These are phyloP conservation scores for Listronotus oregonensis DNA, from an alignment of 1,140 invertebrate species.

Conservation along the genomic window DNA sequence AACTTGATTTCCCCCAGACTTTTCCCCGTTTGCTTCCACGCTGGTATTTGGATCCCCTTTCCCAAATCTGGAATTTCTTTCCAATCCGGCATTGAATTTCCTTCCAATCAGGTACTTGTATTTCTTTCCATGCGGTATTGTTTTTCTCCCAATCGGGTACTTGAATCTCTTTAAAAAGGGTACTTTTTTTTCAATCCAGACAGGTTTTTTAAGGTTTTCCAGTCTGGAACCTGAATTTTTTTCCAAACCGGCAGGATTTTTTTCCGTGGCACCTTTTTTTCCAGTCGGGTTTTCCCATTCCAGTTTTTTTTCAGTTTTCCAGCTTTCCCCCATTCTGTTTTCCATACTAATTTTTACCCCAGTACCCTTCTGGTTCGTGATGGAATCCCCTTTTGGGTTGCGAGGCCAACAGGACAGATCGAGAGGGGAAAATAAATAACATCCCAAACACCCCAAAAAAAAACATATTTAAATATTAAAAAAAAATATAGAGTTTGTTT, in stretches of 20 bases:
- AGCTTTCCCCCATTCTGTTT: constrained; percentile 65
- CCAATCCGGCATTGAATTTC: constrained; percentile 67
- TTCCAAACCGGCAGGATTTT: constrained; percentile 68
- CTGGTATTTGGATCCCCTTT: constrained; percentile 63
- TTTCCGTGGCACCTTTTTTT: constrained; percentile 69
- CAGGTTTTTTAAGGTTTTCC: constrained; percentile 67
- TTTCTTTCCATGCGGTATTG: constrained; percentile 69
- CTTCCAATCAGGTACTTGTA: constrained; percentile 69
- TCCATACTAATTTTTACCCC: constrained; percentile 68
- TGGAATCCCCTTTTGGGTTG: constrained; percentile 52
- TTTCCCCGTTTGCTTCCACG: constrained; percentile 64
- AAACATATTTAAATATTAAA: constrained; percentile 7
- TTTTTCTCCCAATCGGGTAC: constrained; percentile 68
- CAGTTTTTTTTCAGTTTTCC: constrained; percentile 65
- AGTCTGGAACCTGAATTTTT: constrained; percentile 62
- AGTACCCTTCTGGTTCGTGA: constrained; percentile 66
- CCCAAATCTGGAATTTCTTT: constrained; percentile 64
- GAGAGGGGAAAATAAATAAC: constrained; percentile 52
- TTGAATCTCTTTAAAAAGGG: constrained; percentile 69
- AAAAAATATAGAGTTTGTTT: too few relatives aligned
- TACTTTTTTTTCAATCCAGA: constrained; percentile 69
- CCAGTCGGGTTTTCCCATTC: constrained; percentile 68
- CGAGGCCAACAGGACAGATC: constrained; percentile 57
- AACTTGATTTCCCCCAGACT: constrained; percentile 65
- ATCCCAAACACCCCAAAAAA: constrained; percentile 45